Percentiles rank a stretch among this genome's conserved stretches.
phyloP scores from a whole-genome alignment of 2,797 vertebrate species.

The Alouatta caraya region DNA sequence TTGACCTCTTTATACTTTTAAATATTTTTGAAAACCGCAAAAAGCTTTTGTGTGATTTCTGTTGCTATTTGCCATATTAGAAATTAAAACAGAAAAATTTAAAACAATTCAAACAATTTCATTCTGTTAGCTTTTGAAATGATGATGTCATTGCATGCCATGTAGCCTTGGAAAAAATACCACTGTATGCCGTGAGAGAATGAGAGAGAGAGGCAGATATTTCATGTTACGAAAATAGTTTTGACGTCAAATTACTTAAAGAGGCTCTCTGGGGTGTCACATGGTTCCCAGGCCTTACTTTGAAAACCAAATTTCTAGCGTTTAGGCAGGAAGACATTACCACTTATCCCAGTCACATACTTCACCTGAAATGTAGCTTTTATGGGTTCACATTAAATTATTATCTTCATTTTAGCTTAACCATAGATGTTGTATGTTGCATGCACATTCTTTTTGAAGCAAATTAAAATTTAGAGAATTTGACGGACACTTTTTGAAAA shows the following conservation, averaged over 20 bases:
- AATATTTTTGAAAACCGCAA: not conserved
- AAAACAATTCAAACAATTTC: not conserved
- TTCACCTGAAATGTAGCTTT: not conserved
- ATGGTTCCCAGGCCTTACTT: not conserved
- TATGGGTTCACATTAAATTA: not conserved
- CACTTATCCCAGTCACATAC: not conserved
- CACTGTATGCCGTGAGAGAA: not conserved
- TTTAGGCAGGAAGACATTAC: not conserved
- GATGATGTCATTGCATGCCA: not conserved
- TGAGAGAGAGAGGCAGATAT: not conserved
- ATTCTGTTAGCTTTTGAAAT: not conserved
- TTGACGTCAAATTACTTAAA: not conserved
- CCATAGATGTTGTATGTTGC: not conserved
- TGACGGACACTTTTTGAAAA: not conserved
- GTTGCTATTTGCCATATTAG: not conserved
- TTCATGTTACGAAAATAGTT: not conserved
- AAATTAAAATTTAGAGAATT: conserved; percentile 26
- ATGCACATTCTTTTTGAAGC: not conserved
- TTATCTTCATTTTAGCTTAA: not conserved
- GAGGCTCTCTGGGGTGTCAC: not conserved
- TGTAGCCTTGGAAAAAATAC: not conserved
- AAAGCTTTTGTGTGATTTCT: not conserved
- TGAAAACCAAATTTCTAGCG: not conserved
- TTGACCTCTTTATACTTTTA: not conserved
- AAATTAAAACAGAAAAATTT: conserved; percentile 16